Base-by-base conservation (phyloP, 2,888 invertebrate species). In the Rhamphomyia laevipes region DNA sequence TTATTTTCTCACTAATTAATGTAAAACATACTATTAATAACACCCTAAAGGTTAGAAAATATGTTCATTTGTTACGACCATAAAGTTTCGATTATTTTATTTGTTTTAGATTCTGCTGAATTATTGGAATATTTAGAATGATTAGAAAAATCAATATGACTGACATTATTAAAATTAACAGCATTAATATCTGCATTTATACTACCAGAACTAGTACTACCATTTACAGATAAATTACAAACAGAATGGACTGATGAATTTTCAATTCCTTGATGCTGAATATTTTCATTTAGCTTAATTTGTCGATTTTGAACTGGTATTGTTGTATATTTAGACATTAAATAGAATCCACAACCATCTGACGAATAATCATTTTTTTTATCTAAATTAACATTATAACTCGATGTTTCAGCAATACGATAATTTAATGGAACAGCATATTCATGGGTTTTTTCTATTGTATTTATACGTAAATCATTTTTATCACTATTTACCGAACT, bases 351-450 rank as follows among this genome's bases (percentile, higher is more conserved):
- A n/a, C 18, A 11, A 12, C 12, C 4, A 21, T 40, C 18, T 18
- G 18, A 37, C 16, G 37, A 6, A 40, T 40, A 12, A 18, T 40
- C 12, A 18, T 17, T 15, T 9, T 18, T 17, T 18, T 18, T 17
- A 18, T 18, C 18, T 18, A 40, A 40, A 40, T 40, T 40, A 18
- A 40, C 17, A 40, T 12, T 18, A 40, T 40, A 40, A 40, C 13
- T 40, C 4, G 40, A 13, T 43, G 54, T 55, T 44, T 59, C 59
- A 53, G 41, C 51, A 27, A 57, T 57, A 47, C 64, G 43, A 35
- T 66, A 70, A 46, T 57, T 58, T 6, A 65, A 61, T 21, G 70
- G 70, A 54, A 70, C 70, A 9, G 70, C 70, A 50, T 70, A 70
- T 49, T 70, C 70, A 45, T 70, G 66, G 12, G 17, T 21, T 40